phyloP scores from a whole-genome alignment of 2,113 vertebrate species.

The Cisticola juncidis region DNA sequence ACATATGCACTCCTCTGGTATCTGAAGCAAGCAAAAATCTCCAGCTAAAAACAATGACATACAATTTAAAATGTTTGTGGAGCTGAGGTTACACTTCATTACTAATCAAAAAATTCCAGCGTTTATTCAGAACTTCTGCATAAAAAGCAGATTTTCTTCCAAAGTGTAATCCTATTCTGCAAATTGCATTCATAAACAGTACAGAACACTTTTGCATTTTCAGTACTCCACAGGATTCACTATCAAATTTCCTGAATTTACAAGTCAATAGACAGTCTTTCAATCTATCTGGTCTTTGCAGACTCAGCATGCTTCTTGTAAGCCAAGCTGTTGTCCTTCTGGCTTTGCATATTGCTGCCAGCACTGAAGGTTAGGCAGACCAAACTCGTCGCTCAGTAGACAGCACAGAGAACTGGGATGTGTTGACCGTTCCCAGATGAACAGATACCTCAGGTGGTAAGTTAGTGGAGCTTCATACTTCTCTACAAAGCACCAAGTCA shows the following conservation, averaged over 20 bases:
- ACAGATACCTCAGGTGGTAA: background rate
- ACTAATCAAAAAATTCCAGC: background rate
- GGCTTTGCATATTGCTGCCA: background rate
- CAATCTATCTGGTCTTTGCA: constrained; percentile 15
- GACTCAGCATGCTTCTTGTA: constrained; percentile 30
- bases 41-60: background rate
- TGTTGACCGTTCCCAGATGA: background rate
- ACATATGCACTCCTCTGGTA: background rate
- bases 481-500: background rate
- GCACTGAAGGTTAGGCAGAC: background rate
- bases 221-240: background rate
- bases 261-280: constrained; percentile 27
- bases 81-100: background rate
- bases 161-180: background rate
- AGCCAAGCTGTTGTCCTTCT: constrained; percentile 49
- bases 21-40: background rate
- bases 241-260: constrained; percentile 20
- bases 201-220: background rate
- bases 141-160: background rate
- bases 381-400: background rate
- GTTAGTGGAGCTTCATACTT: background rate
- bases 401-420: background rate
- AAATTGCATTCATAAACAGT: background rate
- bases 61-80: background rate
- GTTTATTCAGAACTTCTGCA: background rate